These are phyloP conservation scores for Microplitis demolitor DNA, from an alignment of 1,140 invertebrate species.

Conservation along the genomic window DNA sequence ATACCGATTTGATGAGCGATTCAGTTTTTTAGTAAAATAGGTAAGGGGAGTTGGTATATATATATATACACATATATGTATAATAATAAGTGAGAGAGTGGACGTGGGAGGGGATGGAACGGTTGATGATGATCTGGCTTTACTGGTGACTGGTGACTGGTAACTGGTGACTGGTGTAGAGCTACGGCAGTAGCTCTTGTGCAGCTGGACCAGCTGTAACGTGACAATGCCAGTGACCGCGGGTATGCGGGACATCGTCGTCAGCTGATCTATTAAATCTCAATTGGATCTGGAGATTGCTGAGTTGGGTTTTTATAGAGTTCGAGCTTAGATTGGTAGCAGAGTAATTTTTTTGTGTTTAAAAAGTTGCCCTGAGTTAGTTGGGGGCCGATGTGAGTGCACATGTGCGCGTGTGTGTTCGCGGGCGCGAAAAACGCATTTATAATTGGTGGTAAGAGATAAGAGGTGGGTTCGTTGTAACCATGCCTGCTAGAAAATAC, in stretches of 20 bases:
- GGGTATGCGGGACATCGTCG: conserved; percentile 39
- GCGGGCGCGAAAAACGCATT: conserved; percentile 30
- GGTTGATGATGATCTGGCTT: too few species aligned
- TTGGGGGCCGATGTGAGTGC: conserved; percentile 12
- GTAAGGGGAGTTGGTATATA: too few species aligned
- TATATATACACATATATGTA: too few species aligned
- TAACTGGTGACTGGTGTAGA: too few species aligned
- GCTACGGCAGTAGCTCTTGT: conserved; percentile 30
- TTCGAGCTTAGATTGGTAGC: background rate
- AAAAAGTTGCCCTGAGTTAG: background rate
- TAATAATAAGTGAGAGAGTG: too few species aligned
- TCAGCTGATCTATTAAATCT: conserved; percentile 46
- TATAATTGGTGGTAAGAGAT: background rate
- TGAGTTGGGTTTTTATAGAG: background rate
- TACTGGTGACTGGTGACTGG: too few species aligned
- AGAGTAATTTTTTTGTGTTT: background rate
- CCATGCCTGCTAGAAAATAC: conserved; percentile 68
- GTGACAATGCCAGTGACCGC: conserved; percentile 48
- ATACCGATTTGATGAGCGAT: too few species aligned
- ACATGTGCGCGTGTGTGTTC: conserved; percentile 36
- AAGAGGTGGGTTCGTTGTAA: conserved; percentile 44
- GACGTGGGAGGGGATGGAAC: too few species aligned
- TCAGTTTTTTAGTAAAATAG: too few species aligned
- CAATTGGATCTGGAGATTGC: conserved; percentile 6
- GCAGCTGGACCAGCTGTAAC: conserved; percentile 41